Evolutionary conservation across 2,113 vertebrate genomes (phyloP).

Genomic region (Lethenteron camtschaticum): DNA sequence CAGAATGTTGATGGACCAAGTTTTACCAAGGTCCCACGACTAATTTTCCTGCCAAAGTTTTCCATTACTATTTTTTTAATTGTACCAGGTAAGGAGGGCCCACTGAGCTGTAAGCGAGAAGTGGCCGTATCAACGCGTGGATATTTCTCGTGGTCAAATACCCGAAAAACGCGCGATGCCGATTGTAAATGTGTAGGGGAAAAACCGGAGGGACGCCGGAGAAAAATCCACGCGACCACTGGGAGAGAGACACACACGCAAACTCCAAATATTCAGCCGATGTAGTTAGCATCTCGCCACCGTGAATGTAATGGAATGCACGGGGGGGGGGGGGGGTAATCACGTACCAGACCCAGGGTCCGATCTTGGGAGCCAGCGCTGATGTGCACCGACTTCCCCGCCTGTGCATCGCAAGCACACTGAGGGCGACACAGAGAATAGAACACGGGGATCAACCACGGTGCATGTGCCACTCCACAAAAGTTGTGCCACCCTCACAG

Average conservation of each 20-base stretch:
- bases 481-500: too few species aligned
- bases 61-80: too few species aligned
- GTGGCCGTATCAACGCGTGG: too few species aligned
- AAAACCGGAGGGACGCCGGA: not conserved
- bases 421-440: constrained; percentile 12
- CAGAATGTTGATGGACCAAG: too few species aligned
- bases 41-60: too few species aligned
- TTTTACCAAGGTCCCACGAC: too few species aligned
- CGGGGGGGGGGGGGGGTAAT: not conserved
- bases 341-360: constrained; percentile 76
- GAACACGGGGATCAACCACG: not conserved
- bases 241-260: not conserved
- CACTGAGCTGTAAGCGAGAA: too few species aligned
- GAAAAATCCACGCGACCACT: not conserved
- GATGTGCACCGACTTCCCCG: constrained; percentile 88
- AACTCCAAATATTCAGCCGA: not conserved
- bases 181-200: not conserved
- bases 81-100: too few species aligned
- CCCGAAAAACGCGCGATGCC: not conserved
- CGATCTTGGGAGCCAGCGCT: constrained; percentile 81
- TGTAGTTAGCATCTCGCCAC: too few species aligned
- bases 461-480: not conserved
- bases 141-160: not conserved
- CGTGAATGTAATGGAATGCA: too few species aligned
- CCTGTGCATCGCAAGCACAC: constrained; percentile 85